Base-by-base conservation (phyloP, 1,140 invertebrate genomes). In the Physella acuta region DNA sequence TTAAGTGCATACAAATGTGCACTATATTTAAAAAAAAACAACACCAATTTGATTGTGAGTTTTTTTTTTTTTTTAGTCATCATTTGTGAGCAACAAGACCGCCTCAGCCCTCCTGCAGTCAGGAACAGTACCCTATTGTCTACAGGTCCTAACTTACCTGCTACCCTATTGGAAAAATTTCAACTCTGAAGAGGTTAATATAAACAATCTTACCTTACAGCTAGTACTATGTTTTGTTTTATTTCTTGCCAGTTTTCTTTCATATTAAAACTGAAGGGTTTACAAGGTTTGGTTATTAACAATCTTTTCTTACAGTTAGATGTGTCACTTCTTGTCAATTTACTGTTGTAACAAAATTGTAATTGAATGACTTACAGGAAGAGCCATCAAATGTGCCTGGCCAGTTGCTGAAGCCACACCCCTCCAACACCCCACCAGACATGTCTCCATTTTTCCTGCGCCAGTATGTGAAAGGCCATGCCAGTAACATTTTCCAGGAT, bases 401-500 rank as follows among this genome's bases (percentile, higher is more conserved):
- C 78, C 87, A 69, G 68, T 82, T 95, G 59, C 82, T 98, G 20
- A 95, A 94, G 81, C 91, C 93, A 39, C 92, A 93, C 74, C 89
- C 91, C 11, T 88, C 91, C 1, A 88, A 90, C 24, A 89, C 92
- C 4, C 90, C 93, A 58, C 94, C 94, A 1, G 80, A 84, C 68
- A 96, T 97, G 92, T 92, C 93, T 5, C 95, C 95, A 49, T 95
- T 99, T 84, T 98, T 98, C 87, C 88, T 95, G 28, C 90, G 93
- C 59, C 94, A 94, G 79, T 96, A 96, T 83, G 91, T 97, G 8
- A 82, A 82, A 71, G 75, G 92, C 56, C 93, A 96, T 85, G 91
- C 93, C 0, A 89, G 90, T 76, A 95, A 98, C 84, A 91, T 98
- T 17, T 97, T 99, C 82, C 92, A 95, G 79, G 92, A 92, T 26